phyloP scores from a whole-genome alignment of 2,113 vertebrate species.

The Hippocampus zosterae region DNA sequence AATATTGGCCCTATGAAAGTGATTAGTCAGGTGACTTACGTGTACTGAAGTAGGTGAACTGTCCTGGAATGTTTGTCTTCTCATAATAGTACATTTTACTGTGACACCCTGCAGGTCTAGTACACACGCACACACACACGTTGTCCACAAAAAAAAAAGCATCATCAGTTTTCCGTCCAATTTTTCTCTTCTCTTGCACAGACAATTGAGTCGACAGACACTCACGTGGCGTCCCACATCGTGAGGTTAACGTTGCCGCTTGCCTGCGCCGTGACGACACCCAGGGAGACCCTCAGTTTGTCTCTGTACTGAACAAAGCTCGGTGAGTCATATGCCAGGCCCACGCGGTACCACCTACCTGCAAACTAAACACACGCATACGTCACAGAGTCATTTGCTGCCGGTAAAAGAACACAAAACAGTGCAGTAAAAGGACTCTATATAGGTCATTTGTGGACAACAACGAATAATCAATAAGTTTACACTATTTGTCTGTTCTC shows the following conservation, averaged over 20 bases:
- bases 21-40: conserved; percentile 55
- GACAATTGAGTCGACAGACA: background rate
- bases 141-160: background rate
- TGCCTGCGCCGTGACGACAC: conserved; percentile 43
- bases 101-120: conserved; percentile 54
- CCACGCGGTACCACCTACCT: conserved; percentile 73
- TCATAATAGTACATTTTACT: conserved; percentile 62
- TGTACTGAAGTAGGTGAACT: conserved; percentile 73
- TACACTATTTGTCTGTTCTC: background rate
- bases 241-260: conserved; percentile 71
- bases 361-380: conserved; percentile 57
- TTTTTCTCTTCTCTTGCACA: background rate
- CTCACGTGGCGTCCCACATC: conserved; percentile 69
- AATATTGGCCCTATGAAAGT: background rate
- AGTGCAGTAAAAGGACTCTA: background rate
- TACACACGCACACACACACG: conserved; percentile 16
- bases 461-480: background rate
- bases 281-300: conserved; percentile 62
- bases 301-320: conserved; percentile 54
- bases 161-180: background rate
- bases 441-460: background rate
- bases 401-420: background rate
- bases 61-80: conserved; percentile 60
- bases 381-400: background rate
- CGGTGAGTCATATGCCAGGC: conserved; percentile 68